These are phyloP conservation scores for Chrysolina haemoptera DNA, from an alignment of 2,888 invertebrate species.

Conservation along the genomic window DNA sequence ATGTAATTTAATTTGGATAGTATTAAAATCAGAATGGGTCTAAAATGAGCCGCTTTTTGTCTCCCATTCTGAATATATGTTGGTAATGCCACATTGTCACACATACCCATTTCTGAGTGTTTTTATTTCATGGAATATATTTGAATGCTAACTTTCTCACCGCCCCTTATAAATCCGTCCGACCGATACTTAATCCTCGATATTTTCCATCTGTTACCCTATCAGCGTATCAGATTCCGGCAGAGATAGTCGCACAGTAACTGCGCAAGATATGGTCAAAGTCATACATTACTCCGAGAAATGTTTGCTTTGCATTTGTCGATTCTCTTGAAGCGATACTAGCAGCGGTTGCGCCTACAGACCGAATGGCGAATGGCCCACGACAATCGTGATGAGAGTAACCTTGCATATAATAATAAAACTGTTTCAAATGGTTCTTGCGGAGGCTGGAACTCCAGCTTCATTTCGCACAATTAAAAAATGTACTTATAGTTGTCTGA, in stretches of 20 bases:
- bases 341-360: conserved; percentile 47
- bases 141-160: not conserved
- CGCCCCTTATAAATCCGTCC: not conserved
- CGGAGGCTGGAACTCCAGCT: conserved; percentile 11
- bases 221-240: conserved; percentile 26
- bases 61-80: too few species aligned
- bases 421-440: conserved; percentile 45
- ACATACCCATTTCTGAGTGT: too few species aligned
- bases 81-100: too few species aligned
- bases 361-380: conserved; percentile 47
- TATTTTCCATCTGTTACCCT: conserved; percentile 9
- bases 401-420: conserved; percentile 46
- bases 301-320: conserved; percentile 40
- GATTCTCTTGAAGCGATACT: conserved; percentile 37
- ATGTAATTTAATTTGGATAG: too few species aligned
- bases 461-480: conserved; percentile 21
- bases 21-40: too few species aligned
- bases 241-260: conserved; percentile 21
- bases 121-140: too few species aligned
- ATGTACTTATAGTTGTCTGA: not conserved
- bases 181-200: not conserved
- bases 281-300: conserved; percentile 40
- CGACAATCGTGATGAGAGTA: conserved; percentile 51
- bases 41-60: too few species aligned
- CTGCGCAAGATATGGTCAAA: conserved; percentile 37